Base-by-base conservation (phyloP, 2,113 vertebrate species). In the Corythoichthys haematopterus region DNA sequence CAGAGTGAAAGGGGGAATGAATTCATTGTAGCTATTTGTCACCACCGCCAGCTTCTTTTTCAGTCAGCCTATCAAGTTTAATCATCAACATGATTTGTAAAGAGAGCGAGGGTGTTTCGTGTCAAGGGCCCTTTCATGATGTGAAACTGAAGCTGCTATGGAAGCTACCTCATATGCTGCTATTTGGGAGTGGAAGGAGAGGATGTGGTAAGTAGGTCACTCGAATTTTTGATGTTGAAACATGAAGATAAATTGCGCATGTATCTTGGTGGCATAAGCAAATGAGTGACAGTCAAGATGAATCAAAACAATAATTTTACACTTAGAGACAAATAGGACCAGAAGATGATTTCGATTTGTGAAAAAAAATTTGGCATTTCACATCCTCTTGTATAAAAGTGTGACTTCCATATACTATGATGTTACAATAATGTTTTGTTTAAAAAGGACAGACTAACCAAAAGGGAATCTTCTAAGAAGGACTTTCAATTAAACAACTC, bases 21-120 rank as follows among this genome's bases (percentile, higher is more conserved):
- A 85, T 88, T 80, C 75, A 83, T 85, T 76, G 75, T 60, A 50
- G 77, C 72, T 81, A 72, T 84, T 80, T 85, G 84, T 82, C 80
- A 68, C 74, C 13, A 36, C 61, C 58, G 5, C 66, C 78, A 38
- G 79, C 58, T 65, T 76, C 76, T 77, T 77, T 75, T 75, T 80
- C 79, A 75, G 72, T 84, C 82, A 71, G 70, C 77, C 80, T 74
- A 84, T 85, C 85, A 74, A 74, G 80, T 80, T 88, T 79, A 70
- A 84, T 85, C 77, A 60, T 59, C 68, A 48, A 65, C 68, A 62
- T 70, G 76, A 82, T 89, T 85, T 89, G 78, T 79, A 80, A 80
- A 74, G 71, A 72, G 80, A 77, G 40, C 13, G 58, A 70, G 68
- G 73, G 53, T 68, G 72, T 76, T 74, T 66, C n/a, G 63, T 68